Conservation (phyloP, 2,113 vertebrate genomes). For the Cottus gobio region DNA sequence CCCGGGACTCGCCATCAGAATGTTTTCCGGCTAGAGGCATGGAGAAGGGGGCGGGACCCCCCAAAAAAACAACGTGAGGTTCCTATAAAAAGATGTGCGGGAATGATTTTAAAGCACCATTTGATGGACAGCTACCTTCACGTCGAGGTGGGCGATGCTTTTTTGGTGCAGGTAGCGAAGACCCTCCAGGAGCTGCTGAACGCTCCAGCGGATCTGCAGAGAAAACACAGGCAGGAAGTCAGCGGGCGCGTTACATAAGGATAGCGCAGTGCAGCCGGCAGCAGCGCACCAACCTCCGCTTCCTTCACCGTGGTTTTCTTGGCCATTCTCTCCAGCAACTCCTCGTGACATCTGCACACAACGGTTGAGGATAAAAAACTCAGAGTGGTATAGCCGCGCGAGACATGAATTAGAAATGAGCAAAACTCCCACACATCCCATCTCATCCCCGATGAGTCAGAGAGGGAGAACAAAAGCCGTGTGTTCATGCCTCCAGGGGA, state of each 20-base stretch:
- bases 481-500: conserved; percentile 57
- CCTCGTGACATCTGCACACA: conserved; percentile 89
- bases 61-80: not conserved
- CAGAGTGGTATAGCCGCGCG: conserved; percentile 32
- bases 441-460: conserved; percentile 66
- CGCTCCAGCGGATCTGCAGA: conserved; percentile 87
- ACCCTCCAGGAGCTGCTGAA: conserved; percentile 92
- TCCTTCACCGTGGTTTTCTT: conserved; percentile 89
- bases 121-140: conserved; percentile 84
- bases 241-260: conserved; percentile 42
- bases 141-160: conserved; percentile 91
- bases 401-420: conserved; percentile 71
- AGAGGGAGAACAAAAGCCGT: conserved; percentile 24
- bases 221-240: conserved; percentile 2
- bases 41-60: not conserved
- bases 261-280: conserved; percentile 40
- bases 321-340: conserved; percentile 90
- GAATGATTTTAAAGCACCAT: not conserved
- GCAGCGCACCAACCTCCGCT: conserved; percentile 85
- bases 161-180: conserved; percentile 91
- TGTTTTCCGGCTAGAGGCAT: conserved; percentile 90
- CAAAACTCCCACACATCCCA: conserved; percentile 62
- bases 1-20: conserved; percentile 87
- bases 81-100: not conserved
- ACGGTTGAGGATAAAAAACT: conserved; percentile 56